These are phyloP conservation scores for Xerus inauris DNA, from an alignment of 2,113 vertebrate genomes.

Conservation along the genomic window DNA sequence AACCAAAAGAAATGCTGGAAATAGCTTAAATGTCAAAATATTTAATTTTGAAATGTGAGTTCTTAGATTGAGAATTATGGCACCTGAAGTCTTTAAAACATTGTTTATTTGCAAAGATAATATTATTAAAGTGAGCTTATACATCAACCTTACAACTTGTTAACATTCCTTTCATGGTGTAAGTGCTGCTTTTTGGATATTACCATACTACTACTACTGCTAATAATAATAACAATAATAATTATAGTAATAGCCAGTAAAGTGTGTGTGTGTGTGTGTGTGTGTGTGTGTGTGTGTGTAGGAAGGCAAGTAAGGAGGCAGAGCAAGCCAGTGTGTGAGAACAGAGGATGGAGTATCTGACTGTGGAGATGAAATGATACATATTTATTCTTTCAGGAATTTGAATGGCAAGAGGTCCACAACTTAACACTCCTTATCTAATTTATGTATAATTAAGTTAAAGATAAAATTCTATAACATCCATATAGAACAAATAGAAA, in stretches of 20 bases:
- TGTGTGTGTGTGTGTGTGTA: not conserved
- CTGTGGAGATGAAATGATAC: not conserved
- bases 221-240: too few species aligned
- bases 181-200: not conserved
- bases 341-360: too few species aligned
- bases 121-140: not conserved
- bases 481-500: not conserved
- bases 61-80: not conserved
- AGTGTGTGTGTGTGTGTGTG: not conserved
- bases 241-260: not conserved
- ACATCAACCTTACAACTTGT: not conserved
- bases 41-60: not conserved
- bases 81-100: not conserved
- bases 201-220: not conserved
- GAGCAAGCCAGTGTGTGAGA: not conserved
- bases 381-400: not conserved
- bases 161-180: not conserved
- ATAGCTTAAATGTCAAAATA: not conserved
- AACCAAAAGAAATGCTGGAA: not conserved
- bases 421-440: not conserved
- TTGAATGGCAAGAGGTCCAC: not conserved
- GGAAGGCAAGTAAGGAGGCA: accelerated
- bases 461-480: not conserved
- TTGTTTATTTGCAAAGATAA: not conserved
- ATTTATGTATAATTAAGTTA: not conserved